Base-by-base conservation (phyloP, 92 coral and sea anemone species). In the Diadumene lineata region DNA sequence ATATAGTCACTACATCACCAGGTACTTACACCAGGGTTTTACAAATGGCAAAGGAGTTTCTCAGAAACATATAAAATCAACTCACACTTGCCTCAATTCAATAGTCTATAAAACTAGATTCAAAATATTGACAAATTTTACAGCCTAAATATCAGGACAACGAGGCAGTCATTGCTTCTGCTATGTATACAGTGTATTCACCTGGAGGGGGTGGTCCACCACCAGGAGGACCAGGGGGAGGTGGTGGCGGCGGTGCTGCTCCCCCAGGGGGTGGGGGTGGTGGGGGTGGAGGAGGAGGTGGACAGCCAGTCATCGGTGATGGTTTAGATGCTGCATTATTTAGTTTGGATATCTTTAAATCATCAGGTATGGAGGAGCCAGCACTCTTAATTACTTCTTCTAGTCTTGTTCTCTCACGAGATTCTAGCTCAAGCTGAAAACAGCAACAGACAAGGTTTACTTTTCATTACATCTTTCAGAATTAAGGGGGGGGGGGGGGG, bases 281-380 rank as follows among this genome's bases (percentile, higher is more conserved):
- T 21, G 93, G 98, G 16, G 93, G 98, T 11, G 94, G 98, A 38
- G 98, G 96, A 13, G 96, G 97, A 22, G 98, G 97, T n/a, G 92
- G 92, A 1, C 80, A 70, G 25, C 99, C 99, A 19, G 87, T 34
- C 90, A 96, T 84, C 15, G 98, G 98, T 26, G 98, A 92, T 25
- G 81, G 60, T 68, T 85, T 90, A 33, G 85, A 72, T n/a, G 88
- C 98, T 11, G 88, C 98, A 56, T 84, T 89, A 62, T 68, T 74
- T 51, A 89, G 86, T 80, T 92, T 87, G 13, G 90, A 88, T 31
- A 96, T 87, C 81, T 93, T 96, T 64, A 94, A 91, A 34, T 92
- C 97, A 34, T 92, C 99, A 0, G 99, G 99, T 22, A 96, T 92
- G 26, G 97, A 88, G 27, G 87, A 96, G 1, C 97, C 97, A 44